Percentiles rank a stretch among this genome's conserved stretches.
These are phyloP conservation scores for Zelleria hepariella DNA, from an alignment of 2,888 invertebrate genomes.

Conservation along the genomic window DNA sequence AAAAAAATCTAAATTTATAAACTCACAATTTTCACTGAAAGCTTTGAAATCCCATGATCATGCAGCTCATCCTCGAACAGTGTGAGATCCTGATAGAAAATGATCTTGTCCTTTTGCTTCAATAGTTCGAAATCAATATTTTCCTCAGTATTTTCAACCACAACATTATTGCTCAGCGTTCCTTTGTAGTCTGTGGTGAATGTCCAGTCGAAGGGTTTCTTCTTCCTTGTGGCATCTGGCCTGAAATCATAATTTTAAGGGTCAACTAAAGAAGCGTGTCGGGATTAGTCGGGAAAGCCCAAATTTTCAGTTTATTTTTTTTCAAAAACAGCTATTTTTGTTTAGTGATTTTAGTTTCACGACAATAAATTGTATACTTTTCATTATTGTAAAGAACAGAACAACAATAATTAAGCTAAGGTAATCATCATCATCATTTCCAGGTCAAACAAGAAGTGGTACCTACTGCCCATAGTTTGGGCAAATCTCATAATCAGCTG, in stretches of 20 bases:
- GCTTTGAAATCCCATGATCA: conserved; percentile 95
- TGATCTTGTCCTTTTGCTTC: conserved; percentile 90
- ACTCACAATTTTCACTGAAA: conserved; percentile 94
- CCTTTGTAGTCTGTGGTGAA: conserved; percentile 95
- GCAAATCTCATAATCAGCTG: too few relatives aligned
- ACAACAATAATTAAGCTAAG: too few relatives aligned
- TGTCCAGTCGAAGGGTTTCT: conserved; percentile 98
- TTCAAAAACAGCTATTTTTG: too few relatives aligned
- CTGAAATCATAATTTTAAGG: conserved; percentile 64
- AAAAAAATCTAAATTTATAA: too few relatives aligned
- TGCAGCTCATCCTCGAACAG: conserved; percentile 98
- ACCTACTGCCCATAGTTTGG: too few relatives aligned
- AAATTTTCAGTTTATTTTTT: too few relatives aligned
- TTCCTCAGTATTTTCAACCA: conserved; percentile 76
- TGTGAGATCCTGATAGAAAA: conserved; percentile 94
- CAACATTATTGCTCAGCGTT: conserved; percentile 74
- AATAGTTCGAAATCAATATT: conserved; percentile 89
- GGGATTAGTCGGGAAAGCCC: too few relatives aligned
- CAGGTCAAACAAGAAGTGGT: too few relatives aligned
- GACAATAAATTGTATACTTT: conserved; percentile 1
- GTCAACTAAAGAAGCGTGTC: too few relatives aligned
- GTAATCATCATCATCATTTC: too few relatives aligned
- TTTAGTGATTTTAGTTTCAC: too few relatives aligned
- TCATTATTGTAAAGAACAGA: too few relatives aligned
- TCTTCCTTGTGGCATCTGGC: conserved; percentile 81